Evolutionary conservation across 2,888 invertebrate species (phyloP), one percentile per base, ranked within the genome.

Genomic region (Bruchidius siliquastri): DNA sequence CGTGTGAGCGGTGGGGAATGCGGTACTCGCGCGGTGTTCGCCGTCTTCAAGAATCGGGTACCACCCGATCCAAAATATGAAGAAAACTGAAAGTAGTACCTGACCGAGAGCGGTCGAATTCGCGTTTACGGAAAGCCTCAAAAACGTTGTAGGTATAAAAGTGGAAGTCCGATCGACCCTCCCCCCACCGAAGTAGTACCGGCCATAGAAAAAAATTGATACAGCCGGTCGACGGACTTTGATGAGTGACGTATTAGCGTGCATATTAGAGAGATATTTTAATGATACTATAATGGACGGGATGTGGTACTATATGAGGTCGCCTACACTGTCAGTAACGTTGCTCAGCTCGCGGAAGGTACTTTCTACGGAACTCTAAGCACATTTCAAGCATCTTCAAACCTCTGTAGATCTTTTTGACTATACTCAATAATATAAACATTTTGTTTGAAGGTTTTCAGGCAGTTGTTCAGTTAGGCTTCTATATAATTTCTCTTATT

Each of bases 111-210:
- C 73, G 72, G 73, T 77, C 72, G 76, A 71, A 76, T 77, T 74
- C 72, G 77, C 77, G 75, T 79, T 77, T 78, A 78, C 76, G 72
- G 49, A 77, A 76, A 76, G 75, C 77, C 75, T 76, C 76, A 76
- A 77, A 79, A 80, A 79, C 74, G 78, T 74, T 75, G 74, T 73
- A 72, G 72, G 73, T 74, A 73, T 75, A 70, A 78, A 75, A 72
- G 72, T 74, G 26, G 70, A 72, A 67, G 75, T 22, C 68, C 20
- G 21, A 68, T 21, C 71, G 74, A 73, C 67, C 74, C 75, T 72
- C 72, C 70, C 76, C 75, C 74, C 73, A 70, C 73, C 73, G 71
- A 20, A 18, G 49, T 49, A 49, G 49, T 49, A 49, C 49, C 49
- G 49, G 49, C 18, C 49, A 49, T 13, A 13, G 10, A 49, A 49